phyloP scores from a whole-genome alignment of 2,888 invertebrate species.

The Stictocephala bisonia region DNA sequence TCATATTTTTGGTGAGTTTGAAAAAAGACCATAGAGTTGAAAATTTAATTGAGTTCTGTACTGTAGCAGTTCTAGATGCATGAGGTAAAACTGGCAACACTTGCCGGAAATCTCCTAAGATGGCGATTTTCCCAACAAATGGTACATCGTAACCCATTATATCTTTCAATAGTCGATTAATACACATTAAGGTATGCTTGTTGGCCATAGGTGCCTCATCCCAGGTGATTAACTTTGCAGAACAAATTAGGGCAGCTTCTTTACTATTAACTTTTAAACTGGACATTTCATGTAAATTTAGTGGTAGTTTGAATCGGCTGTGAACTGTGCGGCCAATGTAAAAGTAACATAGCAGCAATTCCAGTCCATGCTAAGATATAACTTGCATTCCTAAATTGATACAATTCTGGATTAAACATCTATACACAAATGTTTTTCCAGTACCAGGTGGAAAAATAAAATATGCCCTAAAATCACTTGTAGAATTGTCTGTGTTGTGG shows the following conservation, averaged over 20 bases:
- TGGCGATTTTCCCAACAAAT: constrained; percentile 56
- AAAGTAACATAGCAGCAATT: constrained; percentile 57
- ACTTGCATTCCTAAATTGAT: constrained; percentile 25
- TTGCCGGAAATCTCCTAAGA: constrained; percentile 49
- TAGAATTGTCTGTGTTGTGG: constrained; percentile 43
- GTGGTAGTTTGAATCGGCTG: constrained; percentile 57
- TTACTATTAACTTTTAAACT: constrained; percentile 51
- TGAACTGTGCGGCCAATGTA: constrained; percentile 60
- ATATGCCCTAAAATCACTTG: constrained; percentile 29
- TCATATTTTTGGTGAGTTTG: no score
- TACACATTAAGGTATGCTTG: constrained; percentile 52
- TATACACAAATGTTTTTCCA: constrained; percentile 62
- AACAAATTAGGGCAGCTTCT: constrained; percentile 49
- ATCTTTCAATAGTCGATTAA: constrained; percentile 55
- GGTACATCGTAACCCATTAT: constrained; percentile 55
- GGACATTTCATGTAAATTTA: constrained; percentile 52
- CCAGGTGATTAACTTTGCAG: constrained; percentile 47
- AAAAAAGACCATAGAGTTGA: no score
- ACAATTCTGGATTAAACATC: constrained; percentile 40
- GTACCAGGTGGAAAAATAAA: constrained; percentile 62
- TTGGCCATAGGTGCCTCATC: constrained; percentile 54
- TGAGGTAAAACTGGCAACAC: constrained; percentile 19
- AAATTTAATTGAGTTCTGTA: constrained; percentile 16
- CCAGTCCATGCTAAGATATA: constrained; percentile 52
- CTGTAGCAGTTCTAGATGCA: background rate